A percentile compares a stretch with the other conserved stretches of the same genome.
Conservation (phyloP, 1,140 invertebrate genomes). For the Asobara japonica region DNA sequence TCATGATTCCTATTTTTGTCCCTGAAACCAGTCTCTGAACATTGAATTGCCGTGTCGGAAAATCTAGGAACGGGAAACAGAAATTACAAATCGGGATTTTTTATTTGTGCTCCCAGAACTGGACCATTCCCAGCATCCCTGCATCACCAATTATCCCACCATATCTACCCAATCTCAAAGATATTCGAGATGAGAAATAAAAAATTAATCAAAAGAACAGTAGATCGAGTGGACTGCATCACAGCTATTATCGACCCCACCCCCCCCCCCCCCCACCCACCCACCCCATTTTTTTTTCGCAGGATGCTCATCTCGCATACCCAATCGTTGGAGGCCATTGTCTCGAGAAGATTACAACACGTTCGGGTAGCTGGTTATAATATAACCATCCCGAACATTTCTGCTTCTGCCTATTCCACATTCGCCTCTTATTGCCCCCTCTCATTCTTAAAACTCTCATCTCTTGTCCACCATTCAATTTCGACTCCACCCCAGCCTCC, state of each 20-base stretch:
- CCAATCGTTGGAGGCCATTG: slow-evolving; percentile 58
- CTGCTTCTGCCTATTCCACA: slow-evolving; percentile 37
- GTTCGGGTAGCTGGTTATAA: slow-evolving; percentile 62
- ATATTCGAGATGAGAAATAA: background rate
- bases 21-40: no score
- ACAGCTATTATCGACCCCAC: slow-evolving; percentile 60
- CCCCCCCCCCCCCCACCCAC: no score
- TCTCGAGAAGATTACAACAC: slow-evolving; percentile 66
- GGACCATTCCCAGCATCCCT: no score
- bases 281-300: no score
- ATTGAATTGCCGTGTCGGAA: no score
- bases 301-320: slow-evolving; percentile 23
- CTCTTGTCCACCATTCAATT: slow-evolving; percentile 28
- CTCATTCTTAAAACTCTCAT: slow-evolving; percentile 31
- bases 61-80: no score
- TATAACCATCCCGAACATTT: slow-evolving; percentile 48
- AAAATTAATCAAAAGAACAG: slow-evolving; percentile 27
- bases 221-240: slow-evolving; percentile 41
- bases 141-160: no score
- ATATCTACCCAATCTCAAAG: background rate
- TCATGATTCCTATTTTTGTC: no score
- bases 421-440: slow-evolving; percentile 30
- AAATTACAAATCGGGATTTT: no score
- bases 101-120: no score
- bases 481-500: background rate